These are phyloP conservation scores for Sula dactylatra DNA, from an alignment of 2,113 vertebrate species.

Conservation along the genomic window DNA sequence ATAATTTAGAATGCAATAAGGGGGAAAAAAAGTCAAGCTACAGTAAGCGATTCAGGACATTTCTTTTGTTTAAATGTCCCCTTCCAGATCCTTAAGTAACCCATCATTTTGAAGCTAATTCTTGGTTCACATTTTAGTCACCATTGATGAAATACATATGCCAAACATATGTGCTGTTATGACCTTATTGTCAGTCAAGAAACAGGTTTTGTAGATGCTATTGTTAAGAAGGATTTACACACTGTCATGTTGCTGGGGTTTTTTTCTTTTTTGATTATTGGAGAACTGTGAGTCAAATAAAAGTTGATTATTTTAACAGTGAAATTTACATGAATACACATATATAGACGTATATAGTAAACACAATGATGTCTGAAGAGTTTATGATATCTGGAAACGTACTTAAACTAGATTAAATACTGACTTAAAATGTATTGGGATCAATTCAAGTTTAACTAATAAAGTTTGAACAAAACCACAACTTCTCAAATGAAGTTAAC, in stretches of 20 bases:
- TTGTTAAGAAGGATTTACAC: slow-evolving; percentile 74
- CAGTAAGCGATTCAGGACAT: slow-evolving; percentile 64
- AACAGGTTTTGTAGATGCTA: slow-evolving; percentile 52
- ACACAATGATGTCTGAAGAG: slow-evolving; percentile 43
- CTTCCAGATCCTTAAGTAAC: slow-evolving; percentile 45
- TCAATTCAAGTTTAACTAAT: slow-evolving; percentile 76
- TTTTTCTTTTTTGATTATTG: slow-evolving; percentile 40
- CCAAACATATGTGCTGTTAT: slow-evolving; percentile 69
- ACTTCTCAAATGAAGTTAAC: slow-evolving; percentile 77
- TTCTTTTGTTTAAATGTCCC: slow-evolving; percentile 69
- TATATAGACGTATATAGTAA: slow-evolving; percentile 5
- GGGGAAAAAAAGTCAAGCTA: slow-evolving; percentile 31
- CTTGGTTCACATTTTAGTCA: slow-evolving; percentile 65
- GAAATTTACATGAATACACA: slow-evolving; percentile 60
- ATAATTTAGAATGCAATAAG: slow-evolving; percentile 83
- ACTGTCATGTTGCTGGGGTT: slow-evolving; percentile 31
- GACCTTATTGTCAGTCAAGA: slow-evolving; percentile 71
- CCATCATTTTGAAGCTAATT: slow-evolving; percentile 71
- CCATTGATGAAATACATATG: slow-evolving; percentile 72
- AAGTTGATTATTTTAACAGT: slow-evolving; percentile 75
- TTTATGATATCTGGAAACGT: slow-evolving; percentile 72
- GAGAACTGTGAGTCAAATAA: slow-evolving; percentile 53
- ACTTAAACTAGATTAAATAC: slow-evolving; percentile 72
- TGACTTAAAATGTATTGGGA: slow-evolving; percentile 68
- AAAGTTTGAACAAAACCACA: slow-evolving; percentile 80